These are phyloP conservation scores for Pyxicephalus adspersus DNA, from an alignment of 2,113 vertebrate species.

Conservation along the genomic window DNA sequence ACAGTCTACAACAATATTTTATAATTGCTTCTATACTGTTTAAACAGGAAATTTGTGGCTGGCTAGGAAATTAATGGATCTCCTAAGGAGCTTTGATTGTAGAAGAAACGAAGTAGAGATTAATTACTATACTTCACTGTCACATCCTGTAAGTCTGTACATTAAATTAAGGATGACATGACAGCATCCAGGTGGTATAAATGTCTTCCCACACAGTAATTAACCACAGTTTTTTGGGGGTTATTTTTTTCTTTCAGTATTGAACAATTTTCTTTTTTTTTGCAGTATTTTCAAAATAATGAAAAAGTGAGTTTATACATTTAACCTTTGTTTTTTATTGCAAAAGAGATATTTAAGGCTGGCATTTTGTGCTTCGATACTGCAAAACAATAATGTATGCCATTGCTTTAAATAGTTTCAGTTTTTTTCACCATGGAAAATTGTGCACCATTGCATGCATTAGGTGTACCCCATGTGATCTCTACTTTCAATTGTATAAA, in stretches of 20 bases:
- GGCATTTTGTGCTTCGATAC: no score
- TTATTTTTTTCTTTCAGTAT: no score
- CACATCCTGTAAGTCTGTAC: neutral
- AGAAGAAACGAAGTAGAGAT: neutral
- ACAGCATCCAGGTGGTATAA: neutral
- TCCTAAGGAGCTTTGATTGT: neutral
- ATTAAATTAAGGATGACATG: neutral
- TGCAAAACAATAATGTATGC: no score
- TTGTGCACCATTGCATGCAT: no score
- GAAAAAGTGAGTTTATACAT: no score
- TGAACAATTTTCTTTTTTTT: neutral
- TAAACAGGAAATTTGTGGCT: neutral
- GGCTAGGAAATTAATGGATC: neutral
- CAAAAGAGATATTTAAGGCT: no score
- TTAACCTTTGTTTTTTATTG: no score
- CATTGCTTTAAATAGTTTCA: no score
- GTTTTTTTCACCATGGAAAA: no score
- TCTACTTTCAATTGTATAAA: no score
- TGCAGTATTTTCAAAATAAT: neutral
- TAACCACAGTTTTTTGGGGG: neutral
- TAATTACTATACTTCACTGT: slow-evolving; percentile 1
- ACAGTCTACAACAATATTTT: neutral
- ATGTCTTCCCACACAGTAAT: slow-evolving; percentile 8
- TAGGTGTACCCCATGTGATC: no score
- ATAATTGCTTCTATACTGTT: neutral